Base-by-base conservation (phyloP, 2,888 invertebrate genomes). In the Philaethria dido region DNA sequence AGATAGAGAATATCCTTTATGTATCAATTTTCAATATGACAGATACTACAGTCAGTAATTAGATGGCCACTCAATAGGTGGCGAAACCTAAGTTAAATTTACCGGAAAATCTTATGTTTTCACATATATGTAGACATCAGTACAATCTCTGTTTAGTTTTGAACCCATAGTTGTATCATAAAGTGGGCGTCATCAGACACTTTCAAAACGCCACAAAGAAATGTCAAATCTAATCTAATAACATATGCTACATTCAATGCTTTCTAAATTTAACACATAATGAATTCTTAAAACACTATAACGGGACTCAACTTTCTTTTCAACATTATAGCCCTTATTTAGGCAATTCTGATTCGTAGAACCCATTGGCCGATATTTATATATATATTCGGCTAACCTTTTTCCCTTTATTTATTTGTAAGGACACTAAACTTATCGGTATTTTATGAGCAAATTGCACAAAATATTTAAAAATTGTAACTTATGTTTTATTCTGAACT, bases 221-320 rank as follows among this genome's bases (percentile, higher is more conserved):
- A 55, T 39, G 39, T 20, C n/a, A 36, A 13, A 36, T 55, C 55
- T 14, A 57, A 57, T 39, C 42, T 22, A 42, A 57, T 25, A 57
- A 22, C 42, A 57, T 42, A 42, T 39, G 42, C 42, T 22, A 42
- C 57, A 57, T 25, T 22, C n/a, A 39, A 57, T 25, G 42, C 57
- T 57, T 57, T 57, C 57, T 57, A 57, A 57, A 42, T 42, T 42
- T 57, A 57, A 57, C 25, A 42, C 39, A 42, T 57, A 25, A 42
- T 57, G 22, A 57, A 57, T 57, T 42, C 57, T 25, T 22, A 42
- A 22, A 57, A 5, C n/a, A 25, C 42, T 42, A 57, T 57, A 57
- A 57, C 57, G 42, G 52, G 16, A 52, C 29, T 29, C 57, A 4
- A 57, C 57, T 57, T 57, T 57, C 57, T 55, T 55, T 39, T 55